Evolutionary conservation across 2,888 invertebrate genomes (phyloP).

Genomic region (Dolichomitus sp.): DNA sequence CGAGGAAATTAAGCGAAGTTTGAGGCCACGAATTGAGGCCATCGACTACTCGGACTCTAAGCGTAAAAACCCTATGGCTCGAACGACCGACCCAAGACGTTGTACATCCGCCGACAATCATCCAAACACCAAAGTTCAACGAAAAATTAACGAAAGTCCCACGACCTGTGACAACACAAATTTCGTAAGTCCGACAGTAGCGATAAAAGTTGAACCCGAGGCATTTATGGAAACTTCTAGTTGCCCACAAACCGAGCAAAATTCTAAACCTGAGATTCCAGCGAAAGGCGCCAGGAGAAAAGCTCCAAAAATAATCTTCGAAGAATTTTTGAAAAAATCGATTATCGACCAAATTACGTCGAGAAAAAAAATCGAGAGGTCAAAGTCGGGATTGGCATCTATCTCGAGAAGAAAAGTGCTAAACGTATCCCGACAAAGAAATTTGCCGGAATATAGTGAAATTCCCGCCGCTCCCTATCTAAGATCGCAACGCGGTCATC

Average conservation of each 20-base stretch:
- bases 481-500: constrained; percentile 74
- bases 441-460: background rate
- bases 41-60: constrained; percentile 70
- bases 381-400: background rate
- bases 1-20: constrained; percentile 63
- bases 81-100: background rate
- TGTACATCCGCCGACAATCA: background rate
- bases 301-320: background rate
- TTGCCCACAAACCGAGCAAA: background rate
- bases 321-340: background rate
- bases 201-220: background rate
- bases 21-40: constrained; percentile 75
- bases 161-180: background rate
- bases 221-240: background rate
- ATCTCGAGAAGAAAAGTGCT: background rate
- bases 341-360: background rate
- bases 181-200: background rate
- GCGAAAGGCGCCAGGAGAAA: background rate
- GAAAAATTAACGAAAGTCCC: background rate
- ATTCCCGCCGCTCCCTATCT: constrained; percentile 65
- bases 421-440: background rate
- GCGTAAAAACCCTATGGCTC: constrained; percentile 41
- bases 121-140: background rate
- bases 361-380: no score
- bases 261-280: background rate